These are phyloP conservation scores for Drosophila fuyamai DNA, from an alignment of 1,140 invertebrate species.

Conservation along the genomic window DNA sequence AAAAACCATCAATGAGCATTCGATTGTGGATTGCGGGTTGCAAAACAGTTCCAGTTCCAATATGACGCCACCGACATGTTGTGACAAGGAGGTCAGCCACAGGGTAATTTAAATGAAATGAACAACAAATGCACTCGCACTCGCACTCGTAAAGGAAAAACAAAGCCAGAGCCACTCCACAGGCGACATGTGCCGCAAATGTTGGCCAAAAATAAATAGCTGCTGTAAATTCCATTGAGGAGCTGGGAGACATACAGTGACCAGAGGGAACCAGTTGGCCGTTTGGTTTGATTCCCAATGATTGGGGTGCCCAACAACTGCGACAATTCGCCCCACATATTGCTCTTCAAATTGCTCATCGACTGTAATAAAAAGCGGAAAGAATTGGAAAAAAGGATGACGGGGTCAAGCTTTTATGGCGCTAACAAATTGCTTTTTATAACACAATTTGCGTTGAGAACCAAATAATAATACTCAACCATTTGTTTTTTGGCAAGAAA, in stretches of 20 bases:
- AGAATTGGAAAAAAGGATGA: slow-evolving; percentile 22
- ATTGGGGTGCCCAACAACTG: slow-evolving; percentile 27
- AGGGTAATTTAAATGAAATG: slow-evolving; percentile 84
- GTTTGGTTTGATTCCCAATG: slow-evolving; percentile 34
- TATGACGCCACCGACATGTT: slow-evolving; percentile 72
- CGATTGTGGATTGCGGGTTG: slow-evolving; percentile 63
- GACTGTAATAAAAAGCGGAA: slow-evolving; percentile 61
- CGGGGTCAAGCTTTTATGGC: slow-evolving; percentile 66
- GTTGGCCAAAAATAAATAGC: slow-evolving; percentile 71
- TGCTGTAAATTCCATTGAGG: slow-evolving; percentile 67
- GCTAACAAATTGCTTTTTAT: slow-evolving; percentile 82
- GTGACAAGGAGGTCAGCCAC: slow-evolving; percentile 76
- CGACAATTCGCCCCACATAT: slow-evolving; percentile 46
- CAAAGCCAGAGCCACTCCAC: slow-evolving; percentile 39
- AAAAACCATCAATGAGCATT: slow-evolving; percentile 64
- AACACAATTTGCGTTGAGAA: slow-evolving; percentile 67
- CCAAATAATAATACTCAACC: slow-evolving; percentile 50
- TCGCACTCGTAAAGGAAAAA: slow-evolving; percentile 54
- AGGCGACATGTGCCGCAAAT: slow-evolving; percentile 75
- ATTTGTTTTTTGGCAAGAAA: slow-evolving; percentile 38
- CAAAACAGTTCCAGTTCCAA: slow-evolving; percentile 72
- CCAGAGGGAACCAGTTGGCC: slow-evolving; percentile 25
- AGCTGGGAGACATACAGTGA: slow-evolving; percentile 14
- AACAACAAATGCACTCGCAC: slow-evolving; percentile 71
- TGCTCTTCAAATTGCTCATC: slow-evolving; percentile 81